A percentile compares a stretch with the other conserved stretches of the same genome.
Evolutionary conservation across 2,797 vertebrate species (phyloP).

Genomic region (Knipowitschia caucasica): DNA sequence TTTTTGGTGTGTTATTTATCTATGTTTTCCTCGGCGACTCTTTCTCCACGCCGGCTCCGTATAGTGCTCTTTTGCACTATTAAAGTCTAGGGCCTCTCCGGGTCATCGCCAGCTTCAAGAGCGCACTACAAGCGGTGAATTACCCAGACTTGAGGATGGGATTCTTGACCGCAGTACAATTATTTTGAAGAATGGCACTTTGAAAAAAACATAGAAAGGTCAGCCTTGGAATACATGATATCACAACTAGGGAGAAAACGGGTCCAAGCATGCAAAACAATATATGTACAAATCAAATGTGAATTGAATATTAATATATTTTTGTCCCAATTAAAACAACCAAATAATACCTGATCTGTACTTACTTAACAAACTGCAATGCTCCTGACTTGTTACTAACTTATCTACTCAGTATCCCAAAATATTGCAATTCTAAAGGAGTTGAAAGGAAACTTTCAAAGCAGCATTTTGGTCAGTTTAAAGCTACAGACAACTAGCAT

Average conservation of each 20-base stretch:
- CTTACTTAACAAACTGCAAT: no score
- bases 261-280: background rate
- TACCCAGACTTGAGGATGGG: conserved; percentile 21
- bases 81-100: conserved; percentile 28
- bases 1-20: no score
- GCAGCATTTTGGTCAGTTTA: no score
- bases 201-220: background rate
- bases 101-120: conserved; percentile 21
- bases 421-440: no score
- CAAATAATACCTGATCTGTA: no score
- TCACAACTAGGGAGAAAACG: background rate
- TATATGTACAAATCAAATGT: no score
- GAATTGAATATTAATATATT: no score
- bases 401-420: no score
- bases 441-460: no score
- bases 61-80: conserved; percentile 14
- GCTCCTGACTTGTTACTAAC: no score
- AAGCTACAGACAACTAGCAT: no score
- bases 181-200: conserved; percentile 25
- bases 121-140: conserved; percentile 25
- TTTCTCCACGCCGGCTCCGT: conserved; percentile 8
- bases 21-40: conserved; percentile 30
- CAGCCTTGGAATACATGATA: conserved; percentile 14
- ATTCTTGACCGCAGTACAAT: conserved; percentile 28
- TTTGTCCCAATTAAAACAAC: no score